These are phyloP conservation scores for Bimastos eiseni DNA, from an alignment of 2,888 invertebrate species.

Conservation along the genomic window DNA sequence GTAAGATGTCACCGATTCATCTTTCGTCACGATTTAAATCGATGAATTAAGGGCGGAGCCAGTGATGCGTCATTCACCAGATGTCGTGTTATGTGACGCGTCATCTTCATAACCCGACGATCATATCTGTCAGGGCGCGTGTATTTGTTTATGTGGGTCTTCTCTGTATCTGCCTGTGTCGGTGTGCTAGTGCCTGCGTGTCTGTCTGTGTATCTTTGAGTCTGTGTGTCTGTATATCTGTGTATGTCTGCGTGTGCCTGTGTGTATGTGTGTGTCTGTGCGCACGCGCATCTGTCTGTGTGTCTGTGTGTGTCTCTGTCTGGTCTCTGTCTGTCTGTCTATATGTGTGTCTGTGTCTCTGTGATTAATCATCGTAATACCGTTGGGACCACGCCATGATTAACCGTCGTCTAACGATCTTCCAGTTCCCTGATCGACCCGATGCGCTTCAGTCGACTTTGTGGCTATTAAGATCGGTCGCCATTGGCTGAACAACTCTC, in stretches of 20 bases:
- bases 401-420: not conserved
- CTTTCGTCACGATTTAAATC: not conserved
- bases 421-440: not conserved
- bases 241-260: too few relatives aligned
- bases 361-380: constrained; percentile 6
- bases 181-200: not conserved
- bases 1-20: not conserved
- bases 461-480: too few relatives aligned
- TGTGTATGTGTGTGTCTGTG: too few relatives aligned
- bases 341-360: not conserved
- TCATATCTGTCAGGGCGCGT: not conserved
- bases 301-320: not conserved
- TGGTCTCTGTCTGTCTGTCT: not conserved
- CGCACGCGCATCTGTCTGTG: not conserved
- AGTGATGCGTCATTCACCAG: not conserved
- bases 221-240: not conserved
- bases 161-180: not conserved
- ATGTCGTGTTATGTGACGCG: not conserved
- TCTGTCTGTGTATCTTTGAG: not conserved
- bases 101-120: not conserved
- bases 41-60: constrained; percentile 5
- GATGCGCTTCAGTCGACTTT: not conserved
- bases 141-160: not conserved
- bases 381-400: not conserved
- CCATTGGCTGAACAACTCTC: too few relatives aligned